Conservation (phyloP, 2,113 vertebrate genomes). For the Myotis brandtii region DNA sequence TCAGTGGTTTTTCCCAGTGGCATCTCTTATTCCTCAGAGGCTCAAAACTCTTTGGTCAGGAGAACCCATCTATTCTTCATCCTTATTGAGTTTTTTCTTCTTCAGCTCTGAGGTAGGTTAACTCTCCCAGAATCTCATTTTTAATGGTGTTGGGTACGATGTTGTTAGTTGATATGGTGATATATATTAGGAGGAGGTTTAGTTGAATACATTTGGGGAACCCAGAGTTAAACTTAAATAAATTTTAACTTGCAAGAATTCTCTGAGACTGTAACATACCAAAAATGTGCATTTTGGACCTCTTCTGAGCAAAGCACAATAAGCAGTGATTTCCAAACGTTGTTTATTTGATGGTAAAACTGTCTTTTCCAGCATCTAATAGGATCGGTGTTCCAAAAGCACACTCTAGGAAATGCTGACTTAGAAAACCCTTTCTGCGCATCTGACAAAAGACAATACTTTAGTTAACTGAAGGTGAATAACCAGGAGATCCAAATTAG, state of each 20-base stretch:
- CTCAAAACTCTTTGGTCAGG: neutral
- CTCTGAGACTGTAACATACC: neutral
- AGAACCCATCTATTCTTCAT: neutral
- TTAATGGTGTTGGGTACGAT: neutral
- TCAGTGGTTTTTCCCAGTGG: neutral
- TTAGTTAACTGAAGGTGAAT: neutral
- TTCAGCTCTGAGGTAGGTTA: neutral
- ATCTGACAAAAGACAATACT: neutral
- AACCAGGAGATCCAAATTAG: neutral
- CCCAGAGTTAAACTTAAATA: neutral
- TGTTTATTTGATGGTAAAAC: constrained; percentile 28
- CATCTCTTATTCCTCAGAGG: neutral
- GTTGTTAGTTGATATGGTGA: neutral
- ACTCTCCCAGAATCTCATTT: constrained; percentile 1
- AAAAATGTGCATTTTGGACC: neutral
- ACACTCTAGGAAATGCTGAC: neutral
- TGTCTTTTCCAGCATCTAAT: neutral
- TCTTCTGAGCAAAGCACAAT: neutral
- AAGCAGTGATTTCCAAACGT: neutral
- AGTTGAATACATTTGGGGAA: neutral
- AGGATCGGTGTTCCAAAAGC: neutral
- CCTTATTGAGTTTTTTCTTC: neutral
- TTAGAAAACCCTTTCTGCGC: neutral
- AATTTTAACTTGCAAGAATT: neutral
- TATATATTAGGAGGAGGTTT: neutral